Percentiles rank a stretch among this genome's conserved stretches.
These are phyloP conservation scores for Catostylus mosaicus DNA, from an alignment of 30 jellyfish, hydroid and myxozoan genomes.

Conservation along the genomic window DNA sequence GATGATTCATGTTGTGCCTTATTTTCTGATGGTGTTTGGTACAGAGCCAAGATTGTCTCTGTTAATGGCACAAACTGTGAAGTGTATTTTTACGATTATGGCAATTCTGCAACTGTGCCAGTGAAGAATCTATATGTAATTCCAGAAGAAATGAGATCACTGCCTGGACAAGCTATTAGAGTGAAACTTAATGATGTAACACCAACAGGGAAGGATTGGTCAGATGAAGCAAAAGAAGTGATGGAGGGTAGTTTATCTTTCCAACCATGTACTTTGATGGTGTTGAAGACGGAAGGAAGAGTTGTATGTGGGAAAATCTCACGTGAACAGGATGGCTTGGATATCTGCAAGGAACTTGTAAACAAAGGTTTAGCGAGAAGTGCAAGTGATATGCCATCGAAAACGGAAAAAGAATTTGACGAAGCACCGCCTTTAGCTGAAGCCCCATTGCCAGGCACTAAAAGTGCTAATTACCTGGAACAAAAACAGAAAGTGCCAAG, in stretches of 20 bases:
- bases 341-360: conserved; percentile 9
- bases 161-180: conserved; percentile 57
- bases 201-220: conserved; percentile 36
- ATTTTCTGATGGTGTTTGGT: conserved; percentile 65
- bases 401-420: background rate
- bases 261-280: conserved; percentile 27
- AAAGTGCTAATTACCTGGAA: no score
- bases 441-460: background rate
- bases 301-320: background rate
- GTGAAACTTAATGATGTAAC: conserved; percentile 18
- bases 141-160: conserved; percentile 56
- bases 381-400: background rate
- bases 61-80: background rate
- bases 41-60: conserved; percentile 60
- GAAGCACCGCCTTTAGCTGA: background rate
- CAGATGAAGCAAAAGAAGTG: conserved; percentile 30
- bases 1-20: conserved; percentile 64
- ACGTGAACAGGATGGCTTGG: background rate
- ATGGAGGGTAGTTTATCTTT: conserved; percentile 26
- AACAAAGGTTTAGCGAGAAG: conserved; percentile 20
- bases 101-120: conserved; percentile 65
- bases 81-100: conserved; percentile 83
- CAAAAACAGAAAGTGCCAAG: no score
- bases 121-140: conserved; percentile 23
- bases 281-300: background rate